Evolutionary conservation across 2,888 invertebrate genomes (phyloP).

Genomic region (Agonopterix heracliana): DNA sequence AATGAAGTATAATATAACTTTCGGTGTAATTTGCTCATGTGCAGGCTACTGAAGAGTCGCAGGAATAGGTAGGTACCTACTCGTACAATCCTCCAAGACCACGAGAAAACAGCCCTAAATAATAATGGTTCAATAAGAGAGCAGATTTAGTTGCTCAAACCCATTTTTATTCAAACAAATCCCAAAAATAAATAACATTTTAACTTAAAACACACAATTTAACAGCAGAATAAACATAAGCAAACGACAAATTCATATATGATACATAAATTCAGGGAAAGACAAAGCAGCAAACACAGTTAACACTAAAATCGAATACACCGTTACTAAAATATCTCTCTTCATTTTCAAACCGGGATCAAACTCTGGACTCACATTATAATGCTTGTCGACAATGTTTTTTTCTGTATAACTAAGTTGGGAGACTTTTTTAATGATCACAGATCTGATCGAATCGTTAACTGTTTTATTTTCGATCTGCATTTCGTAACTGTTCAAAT

Average conservation of each 20-base stretch:
- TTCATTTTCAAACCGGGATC: constrained; percentile 53
- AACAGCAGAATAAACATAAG: too few species aligned
- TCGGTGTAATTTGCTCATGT: too few species aligned
- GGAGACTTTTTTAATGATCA: constrained; percentile 3
- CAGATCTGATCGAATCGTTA: constrained; percentile 1
- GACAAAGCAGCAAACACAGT: constrained; percentile 64
- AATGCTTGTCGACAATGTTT: neutral
- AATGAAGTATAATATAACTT: too few species aligned
- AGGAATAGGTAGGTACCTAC: too few species aligned
- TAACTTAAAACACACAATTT: too few species aligned
- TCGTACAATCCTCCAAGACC: too few species aligned
- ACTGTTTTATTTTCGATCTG: constrained; percentile 11
- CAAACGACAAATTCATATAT: neutral
- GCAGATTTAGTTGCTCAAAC: too few species aligned
- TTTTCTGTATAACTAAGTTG: constrained; percentile 4
- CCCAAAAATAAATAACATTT: too few species aligned
- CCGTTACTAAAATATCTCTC: constrained; percentile 57
- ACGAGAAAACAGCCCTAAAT: too few species aligned
- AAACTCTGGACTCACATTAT: constrained; percentile 13
- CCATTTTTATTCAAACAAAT: too few species aligned
- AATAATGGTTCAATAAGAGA: too few species aligned
- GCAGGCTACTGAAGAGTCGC: too few species aligned
- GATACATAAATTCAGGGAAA: constrained; percentile 35
- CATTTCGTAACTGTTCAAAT: neutral
- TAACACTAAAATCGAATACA: constrained; percentile 61